Percentiles rank a stretch among this genome's conserved stretches.
These are phyloP conservation scores for Acronicta aceris DNA, from an alignment of 2,888 invertebrate species.

Conservation along the genomic window DNA sequence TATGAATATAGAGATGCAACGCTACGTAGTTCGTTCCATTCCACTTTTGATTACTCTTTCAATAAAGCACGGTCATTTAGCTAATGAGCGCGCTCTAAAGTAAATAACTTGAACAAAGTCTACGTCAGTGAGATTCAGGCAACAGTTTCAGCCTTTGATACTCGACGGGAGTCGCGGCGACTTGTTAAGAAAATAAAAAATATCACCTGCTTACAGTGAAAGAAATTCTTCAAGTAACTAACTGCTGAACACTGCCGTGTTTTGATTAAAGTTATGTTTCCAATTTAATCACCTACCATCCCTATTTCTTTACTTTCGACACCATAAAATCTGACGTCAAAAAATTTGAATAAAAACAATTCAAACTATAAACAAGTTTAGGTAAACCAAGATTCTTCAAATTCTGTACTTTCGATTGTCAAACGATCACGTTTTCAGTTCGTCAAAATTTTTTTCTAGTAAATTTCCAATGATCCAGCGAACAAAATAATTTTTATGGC, in stretches of 20 bases:
- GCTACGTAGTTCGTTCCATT: constrained; percentile 51
- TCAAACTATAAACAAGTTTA: too few relatives aligned
- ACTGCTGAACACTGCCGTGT: constrained; percentile 37
- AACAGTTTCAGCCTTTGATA: constrained; percentile 77
- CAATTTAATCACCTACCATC: neutral
- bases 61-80: constrained; percentile 84
- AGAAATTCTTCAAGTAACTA: constrained; percentile 43
- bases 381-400: too few relatives aligned
- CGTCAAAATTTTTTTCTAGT: too few relatives aligned
- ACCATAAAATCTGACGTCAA: too few relatives aligned
- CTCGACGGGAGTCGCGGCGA: constrained; percentile 63
- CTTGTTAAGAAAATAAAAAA: constrained; percentile 70
- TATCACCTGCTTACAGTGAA: constrained; percentile 55
- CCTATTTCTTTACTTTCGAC: neutral
- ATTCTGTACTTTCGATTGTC: too few relatives aligned
- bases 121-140: constrained; percentile 76
- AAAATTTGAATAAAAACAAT: too few relatives aligned
- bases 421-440: too few relatives aligned
- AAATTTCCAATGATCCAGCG: too few relatives aligned
- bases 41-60: constrained; percentile 78
- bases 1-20: constrained; percentile 46
- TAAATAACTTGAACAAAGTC: constrained; percentile 85
- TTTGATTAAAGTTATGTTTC: constrained; percentile 33
- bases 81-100: constrained; percentile 84
- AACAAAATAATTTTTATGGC: neutral